Percentiles rank a stretch among this genome's conserved stretches.
Evolutionary conservation across 2,888 invertebrate species (phyloP).

Genomic region (Odontocerum albicorne): DNA sequence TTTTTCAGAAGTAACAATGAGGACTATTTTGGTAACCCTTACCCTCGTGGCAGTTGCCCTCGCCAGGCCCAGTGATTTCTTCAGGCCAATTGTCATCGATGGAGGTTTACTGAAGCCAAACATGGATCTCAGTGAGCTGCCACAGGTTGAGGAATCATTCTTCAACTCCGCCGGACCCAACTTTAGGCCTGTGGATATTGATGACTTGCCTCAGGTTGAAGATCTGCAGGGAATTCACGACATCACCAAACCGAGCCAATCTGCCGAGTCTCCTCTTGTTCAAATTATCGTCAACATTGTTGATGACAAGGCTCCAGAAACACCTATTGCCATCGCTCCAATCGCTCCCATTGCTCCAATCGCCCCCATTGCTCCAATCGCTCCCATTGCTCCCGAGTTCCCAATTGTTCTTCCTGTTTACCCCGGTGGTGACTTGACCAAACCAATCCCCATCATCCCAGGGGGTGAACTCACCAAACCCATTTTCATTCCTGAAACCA

Average conservation of each 20-base stretch:
- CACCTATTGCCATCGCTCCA: background rate
- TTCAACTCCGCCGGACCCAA: no score
- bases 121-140: background rate
- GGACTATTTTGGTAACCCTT: background rate
- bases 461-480: background rate
- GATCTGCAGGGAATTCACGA: background rate
- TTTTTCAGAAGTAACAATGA: conserved; percentile 8
- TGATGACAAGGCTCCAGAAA: background rate
- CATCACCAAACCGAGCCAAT: conserved; percentile 1
- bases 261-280: conserved; percentile 13
- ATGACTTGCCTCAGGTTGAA: no score
- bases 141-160: no score
- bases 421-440: background rate
- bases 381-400: background rate
- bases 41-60: conserved; percentile 10
- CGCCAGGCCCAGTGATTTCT: conserved; percentile 2
- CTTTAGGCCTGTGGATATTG: no score
- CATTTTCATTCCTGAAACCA: no score
- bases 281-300: conserved; percentile 21
- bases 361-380: background rate
- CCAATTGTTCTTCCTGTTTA: background rate
- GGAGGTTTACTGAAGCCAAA: background rate
- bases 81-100: background rate
- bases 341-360: background rate
- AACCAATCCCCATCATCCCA: background rate